Evolutionary conservation across 2,113 vertebrate species (phyloP).

Genomic region (Genyomyrus donnyi): DNA sequence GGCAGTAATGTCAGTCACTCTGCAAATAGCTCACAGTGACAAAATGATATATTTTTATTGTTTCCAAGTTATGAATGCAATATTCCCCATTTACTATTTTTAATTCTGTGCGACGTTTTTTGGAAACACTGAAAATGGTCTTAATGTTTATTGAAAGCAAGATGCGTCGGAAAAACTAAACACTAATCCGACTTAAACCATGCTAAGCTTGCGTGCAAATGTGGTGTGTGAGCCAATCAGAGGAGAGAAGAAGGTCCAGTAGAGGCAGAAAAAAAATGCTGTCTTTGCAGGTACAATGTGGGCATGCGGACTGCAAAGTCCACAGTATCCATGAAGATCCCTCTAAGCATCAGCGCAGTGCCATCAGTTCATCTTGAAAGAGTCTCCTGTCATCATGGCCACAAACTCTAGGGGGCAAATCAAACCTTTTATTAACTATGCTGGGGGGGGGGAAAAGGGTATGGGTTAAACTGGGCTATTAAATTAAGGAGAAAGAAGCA

Average conservation of each 20-base stretch:
- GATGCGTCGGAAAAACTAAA: neutral
- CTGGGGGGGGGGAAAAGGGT: neutral
- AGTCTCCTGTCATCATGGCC: slow-evolving; percentile 60
- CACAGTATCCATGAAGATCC: neutral
- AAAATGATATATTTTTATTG: neutral
- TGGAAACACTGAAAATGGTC: neutral
- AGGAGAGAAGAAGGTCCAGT: neutral
- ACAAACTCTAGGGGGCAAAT: slow-evolving; percentile 48
- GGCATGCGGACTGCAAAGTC: neutral
- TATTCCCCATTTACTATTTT: neutral
- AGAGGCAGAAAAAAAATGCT: neutral
- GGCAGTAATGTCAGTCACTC: neutral
- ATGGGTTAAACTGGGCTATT: neutral
- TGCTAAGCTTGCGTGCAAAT: neutral
- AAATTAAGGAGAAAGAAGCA: neutral
- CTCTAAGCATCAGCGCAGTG: neutral
- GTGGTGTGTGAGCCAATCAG: neutral
- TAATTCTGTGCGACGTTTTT: neutral
- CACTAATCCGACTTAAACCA: neutral
- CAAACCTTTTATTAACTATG: neutral
- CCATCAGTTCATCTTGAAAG: slow-evolving; percentile 56
- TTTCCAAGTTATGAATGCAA: neutral
- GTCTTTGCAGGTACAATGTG: neutral
- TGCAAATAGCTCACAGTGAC: neutral
- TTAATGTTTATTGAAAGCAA: neutral